Base-by-base conservation (phyloP, 1,140 invertebrate genomes). In the Odontomachus brunneus region DNA sequence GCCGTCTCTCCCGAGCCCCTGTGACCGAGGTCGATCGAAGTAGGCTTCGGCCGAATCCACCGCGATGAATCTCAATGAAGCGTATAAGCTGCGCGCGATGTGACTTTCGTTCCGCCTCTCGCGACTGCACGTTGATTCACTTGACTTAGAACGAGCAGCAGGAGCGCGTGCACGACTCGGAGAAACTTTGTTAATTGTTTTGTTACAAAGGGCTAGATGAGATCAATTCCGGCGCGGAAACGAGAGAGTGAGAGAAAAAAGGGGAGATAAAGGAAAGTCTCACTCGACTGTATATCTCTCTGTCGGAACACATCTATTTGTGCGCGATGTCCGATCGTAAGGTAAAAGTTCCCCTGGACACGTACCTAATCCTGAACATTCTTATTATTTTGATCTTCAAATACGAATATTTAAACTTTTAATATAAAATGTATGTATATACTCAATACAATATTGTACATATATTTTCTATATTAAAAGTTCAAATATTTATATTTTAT, bases 61-160 rank as follows among this genome's bases (percentile, higher is more conserved):
- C 75, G 53, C 51, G 65, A 80, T 71, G 75, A 80, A 80, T 80
- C 51, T 48, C 75, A 69, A 80, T 80, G 65, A 80, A 51, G 65
- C 75, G 51, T 69, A 65, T 48, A 53, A 80, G 65, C 17, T 17
- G 73, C 19, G 73, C 38, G 19, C 49, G 33, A 59, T 22, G 26
- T 38, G 51, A 57, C 33, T 78, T 80, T 71, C 11, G 63, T 69
- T 57, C 51, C 33, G 15, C 3, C 17, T 55, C 59, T 57, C 17
- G 26, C 44, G 14, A 19, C 29, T 44, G 29, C 53, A 48, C 51
- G 33, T 29, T 57, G 44, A 69, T 78, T 69, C 17, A 69, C 26
- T 69, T 69, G 66, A 71, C 51, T 57, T 11, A 17, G 33, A 0
- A 69, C 5, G 26, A 57, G 5, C 9, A 44, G 38, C 29, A 33